Conservation (phyloP, 2,888 invertebrate genomes). For the Clostera curtula region DNA sequence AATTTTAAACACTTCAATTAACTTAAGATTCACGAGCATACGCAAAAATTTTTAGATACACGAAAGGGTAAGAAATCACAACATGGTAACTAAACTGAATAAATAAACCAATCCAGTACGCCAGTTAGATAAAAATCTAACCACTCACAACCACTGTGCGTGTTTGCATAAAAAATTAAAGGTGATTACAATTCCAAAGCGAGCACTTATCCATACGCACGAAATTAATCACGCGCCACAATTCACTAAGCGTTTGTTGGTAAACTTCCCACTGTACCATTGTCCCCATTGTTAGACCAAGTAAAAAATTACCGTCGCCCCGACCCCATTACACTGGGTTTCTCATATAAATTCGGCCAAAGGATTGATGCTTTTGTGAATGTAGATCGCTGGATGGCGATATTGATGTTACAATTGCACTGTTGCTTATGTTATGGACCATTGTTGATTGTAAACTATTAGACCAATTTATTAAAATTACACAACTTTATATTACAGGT, state of each 20-base stretch:
- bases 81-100: background rate
- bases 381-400: too few species aligned
- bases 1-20: too few species aligned
- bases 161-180: too few species aligned
- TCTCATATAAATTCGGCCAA: conserved; percentile 48
- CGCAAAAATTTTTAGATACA: too few species aligned
- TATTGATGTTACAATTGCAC: too few species aligned
- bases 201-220: conserved; percentile 53
- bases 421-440: too few species aligned
- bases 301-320: conserved; percentile 33
- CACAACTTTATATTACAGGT: too few species aligned
- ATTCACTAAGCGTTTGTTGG: conserved; percentile 56
- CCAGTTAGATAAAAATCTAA: background rate
- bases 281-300: conserved; percentile 37
- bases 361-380: conserved; percentile 49
- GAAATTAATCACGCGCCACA: conserved; percentile 62
- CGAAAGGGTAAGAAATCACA: too few species aligned
- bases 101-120: background rate
- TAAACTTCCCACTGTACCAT: conserved; percentile 60
- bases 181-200: conserved; percentile 29
- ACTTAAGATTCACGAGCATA: too few species aligned
- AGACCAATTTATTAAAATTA: too few species aligned
- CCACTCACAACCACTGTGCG: background rate
- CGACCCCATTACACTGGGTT: conserved; percentile 29
- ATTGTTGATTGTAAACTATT: too few species aligned